A percentile compares a stretch with the other conserved stretches of the same genome.
These are phyloP conservation scores for Gavia stellata DNA, from an alignment of 2,113 vertebrate species.

Conservation along the genomic window DNA sequence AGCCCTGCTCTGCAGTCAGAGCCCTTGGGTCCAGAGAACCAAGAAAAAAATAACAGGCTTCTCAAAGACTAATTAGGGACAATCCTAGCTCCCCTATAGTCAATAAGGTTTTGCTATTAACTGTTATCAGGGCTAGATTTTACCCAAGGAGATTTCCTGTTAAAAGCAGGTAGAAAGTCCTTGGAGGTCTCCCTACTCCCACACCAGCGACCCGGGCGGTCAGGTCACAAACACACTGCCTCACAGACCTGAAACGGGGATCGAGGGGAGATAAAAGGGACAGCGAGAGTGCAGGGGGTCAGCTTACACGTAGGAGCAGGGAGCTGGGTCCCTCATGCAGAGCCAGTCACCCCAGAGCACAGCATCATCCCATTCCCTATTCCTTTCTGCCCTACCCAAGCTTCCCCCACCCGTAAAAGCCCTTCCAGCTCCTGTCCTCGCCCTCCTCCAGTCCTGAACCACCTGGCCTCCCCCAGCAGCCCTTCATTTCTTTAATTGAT, in stretches of 20 bases:
- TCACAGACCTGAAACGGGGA: background rate
- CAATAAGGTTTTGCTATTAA: background rate
- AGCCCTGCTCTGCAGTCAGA: background rate
- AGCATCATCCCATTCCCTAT: background rate
- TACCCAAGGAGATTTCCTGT: background rate
- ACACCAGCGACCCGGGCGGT: background rate
- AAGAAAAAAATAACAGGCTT: background rate
- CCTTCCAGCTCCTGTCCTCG: background rate
- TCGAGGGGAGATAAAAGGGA: background rate
- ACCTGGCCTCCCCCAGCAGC: background rate
- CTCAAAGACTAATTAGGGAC: background rate
- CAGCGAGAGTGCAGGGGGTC: background rate
- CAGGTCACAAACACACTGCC: rapidly evolving
- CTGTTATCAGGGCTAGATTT: background rate
- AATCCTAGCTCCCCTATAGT: background rate
- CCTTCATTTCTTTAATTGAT: background rate
- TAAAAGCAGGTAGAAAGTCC: background rate
- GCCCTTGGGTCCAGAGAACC: background rate
- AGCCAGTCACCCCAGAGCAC: background rate
- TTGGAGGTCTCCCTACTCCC: background rate
- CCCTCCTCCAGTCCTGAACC: background rate
- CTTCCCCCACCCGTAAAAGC: background rate
- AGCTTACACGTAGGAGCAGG: background rate
- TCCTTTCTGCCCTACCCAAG: too few species aligned
- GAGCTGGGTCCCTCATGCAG: background rate